A percentile compares a stretch with the other conserved stretches of the same genome.
These are phyloP conservation scores for Metalampra italica DNA, from an alignment of 2,888 invertebrate genomes.

Conservation along the genomic window DNA sequence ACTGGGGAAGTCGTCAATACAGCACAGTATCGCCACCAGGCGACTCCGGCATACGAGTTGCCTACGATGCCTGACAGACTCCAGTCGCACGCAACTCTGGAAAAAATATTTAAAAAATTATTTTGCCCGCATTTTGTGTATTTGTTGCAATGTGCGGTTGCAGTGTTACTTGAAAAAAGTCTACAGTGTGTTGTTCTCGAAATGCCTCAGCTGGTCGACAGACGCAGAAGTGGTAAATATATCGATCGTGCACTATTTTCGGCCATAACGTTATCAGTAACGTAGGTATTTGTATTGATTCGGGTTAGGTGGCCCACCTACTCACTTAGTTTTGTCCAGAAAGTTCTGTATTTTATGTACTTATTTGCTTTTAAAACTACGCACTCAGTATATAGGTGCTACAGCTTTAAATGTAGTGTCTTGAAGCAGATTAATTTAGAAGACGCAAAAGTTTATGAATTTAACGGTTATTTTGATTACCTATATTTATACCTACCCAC, in stretches of 20 bases:
- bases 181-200: conserved; percentile 32
- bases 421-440: no score
- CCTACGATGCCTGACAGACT: conserved; percentile 55
- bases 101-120: conserved; percentile 19
- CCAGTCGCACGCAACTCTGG: conserved; percentile 39
- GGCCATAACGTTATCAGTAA: conserved; percentile 44
- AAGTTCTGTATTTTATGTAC: background rate
- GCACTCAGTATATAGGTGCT: no score
- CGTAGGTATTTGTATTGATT: background rate
- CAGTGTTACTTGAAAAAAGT: conserved; percentile 47
- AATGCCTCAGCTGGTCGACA: conserved; percentile 66
- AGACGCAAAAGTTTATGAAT: no score
- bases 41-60: conserved; percentile 40
- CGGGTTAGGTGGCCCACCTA: no score
- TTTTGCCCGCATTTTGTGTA: conserved; percentile 21
- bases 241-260: conserved; percentile 58
- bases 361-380: background rate
- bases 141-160: conserved; percentile 47
- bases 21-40: conserved; percentile 44
- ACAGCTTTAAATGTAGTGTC: no score
- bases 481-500: no score
- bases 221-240: conserved; percentile 67
- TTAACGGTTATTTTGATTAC: no score
- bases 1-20: conserved; percentile 46
- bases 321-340: no score